A percentile compares a stretch with the other conserved stretches of the same genome.
phyloP scores from a whole-genome alignment of 2,888 invertebrate species.

The Agrochola lota region DNA sequence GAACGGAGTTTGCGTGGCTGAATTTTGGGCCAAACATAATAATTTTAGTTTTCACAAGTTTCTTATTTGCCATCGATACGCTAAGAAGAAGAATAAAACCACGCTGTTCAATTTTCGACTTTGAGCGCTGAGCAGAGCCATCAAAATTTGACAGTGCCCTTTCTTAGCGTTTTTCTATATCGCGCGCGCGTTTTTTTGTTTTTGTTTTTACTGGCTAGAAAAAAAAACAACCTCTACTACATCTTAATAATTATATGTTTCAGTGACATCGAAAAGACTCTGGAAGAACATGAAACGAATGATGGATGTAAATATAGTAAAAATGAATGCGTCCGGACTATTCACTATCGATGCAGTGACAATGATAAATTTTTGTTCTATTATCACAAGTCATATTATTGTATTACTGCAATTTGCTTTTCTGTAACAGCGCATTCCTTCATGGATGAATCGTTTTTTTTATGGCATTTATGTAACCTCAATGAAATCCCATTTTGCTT shows the following conservation, averaged over 20 bases:
- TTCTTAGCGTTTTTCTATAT: neutral
- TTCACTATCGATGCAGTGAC: slow-evolving; percentile 42
- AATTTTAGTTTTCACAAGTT: neutral
- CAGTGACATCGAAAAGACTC: slow-evolving; percentile 19
- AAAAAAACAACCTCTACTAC: too few species aligned
- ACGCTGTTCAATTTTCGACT: neutral
- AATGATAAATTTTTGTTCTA: slow-evolving; percentile 24
- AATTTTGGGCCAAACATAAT: neutral
- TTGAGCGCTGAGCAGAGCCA: neutral
- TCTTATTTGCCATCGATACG: neutral
- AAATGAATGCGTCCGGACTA: slow-evolving; percentile 33
- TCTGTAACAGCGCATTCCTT: neutral
- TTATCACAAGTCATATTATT: slow-evolving; percentile 37
- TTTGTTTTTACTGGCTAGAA: too few species aligned
- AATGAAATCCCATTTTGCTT: too few species aligned
- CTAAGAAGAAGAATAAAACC: neutral
- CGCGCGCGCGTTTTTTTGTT: too few species aligned
- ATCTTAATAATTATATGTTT: neutral
- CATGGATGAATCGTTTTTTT: neutral
- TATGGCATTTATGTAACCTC: too few species aligned
- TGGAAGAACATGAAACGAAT: slow-evolving; percentile 41
- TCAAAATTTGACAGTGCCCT: neutral
- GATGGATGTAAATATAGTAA: slow-evolving; percentile 10
- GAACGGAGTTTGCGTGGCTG: neutral
- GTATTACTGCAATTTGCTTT: slow-evolving; percentile 40